Evolutionary conservation across 2,888 invertebrate species (phyloP), one percentile per base, ranked within the genome.

Genomic region (Mantis religiosa): DNA sequence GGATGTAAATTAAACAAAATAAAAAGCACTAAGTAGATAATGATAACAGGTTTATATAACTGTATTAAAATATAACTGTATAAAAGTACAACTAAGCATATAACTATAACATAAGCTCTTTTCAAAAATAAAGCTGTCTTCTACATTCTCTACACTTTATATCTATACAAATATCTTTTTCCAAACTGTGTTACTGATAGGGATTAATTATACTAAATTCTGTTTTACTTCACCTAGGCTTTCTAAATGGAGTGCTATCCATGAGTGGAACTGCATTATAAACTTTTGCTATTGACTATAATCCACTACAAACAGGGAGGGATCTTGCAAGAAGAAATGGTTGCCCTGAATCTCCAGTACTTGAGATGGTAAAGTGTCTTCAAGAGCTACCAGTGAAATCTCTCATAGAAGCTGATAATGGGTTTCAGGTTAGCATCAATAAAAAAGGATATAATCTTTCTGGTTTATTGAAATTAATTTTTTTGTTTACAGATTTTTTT

Each of bases 231-330:
- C 2, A 25, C 30, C n/a, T 20, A 94, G 94, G 93, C 89, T 91
- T 92, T 71, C 92, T 94, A 41, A 93, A 93, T 34, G 97, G 96
- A 1, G 95, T 97, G 27, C 95, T 96, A 14, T 96, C 97, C 0
- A 95, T 97, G 94, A 97, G 97, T 2, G 97, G 97, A 0, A 95
- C 96, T 0, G 95, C 96, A 0, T 92, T 97, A 2, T 97, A 97
- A 0, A 95, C 96, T 54, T 96, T 96, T 91, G 95, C 97, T 0
- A 93, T 96, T 1, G 96, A 97, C 91, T 93, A 95, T 30, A 94
- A 95, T 88, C 96, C 97, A 0, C 93, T 93, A 3, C 93, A 94
- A 90, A 95, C 96, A 12, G 95, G 96, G 0, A 92, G 94, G 86
- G 94, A 95, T 87, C 93, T 97, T 71, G 96, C 97, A 1, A 93